These are phyloP conservation scores for Platycercus adscitus DNA, from an alignment of 2,113 vertebrate species.

Conservation along the genomic window DNA sequence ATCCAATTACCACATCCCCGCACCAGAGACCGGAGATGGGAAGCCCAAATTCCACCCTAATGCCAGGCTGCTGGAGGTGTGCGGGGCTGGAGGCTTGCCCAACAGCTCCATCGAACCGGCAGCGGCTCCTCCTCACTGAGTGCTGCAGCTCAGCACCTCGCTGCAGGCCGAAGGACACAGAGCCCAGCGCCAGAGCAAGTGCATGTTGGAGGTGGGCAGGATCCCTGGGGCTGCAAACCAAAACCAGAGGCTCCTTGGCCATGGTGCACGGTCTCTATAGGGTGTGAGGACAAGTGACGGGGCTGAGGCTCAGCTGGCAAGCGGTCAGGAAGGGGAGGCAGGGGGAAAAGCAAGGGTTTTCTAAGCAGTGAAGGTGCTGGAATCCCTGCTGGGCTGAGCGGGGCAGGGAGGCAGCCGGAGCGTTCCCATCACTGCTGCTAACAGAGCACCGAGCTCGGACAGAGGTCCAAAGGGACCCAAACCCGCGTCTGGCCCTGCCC, in stretches of 20 bases:
- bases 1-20: background rate
- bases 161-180: background rate
- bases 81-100: background rate
- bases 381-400: background rate
- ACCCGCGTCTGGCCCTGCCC: background rate
- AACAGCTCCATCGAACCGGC: background rate
- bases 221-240: background rate
- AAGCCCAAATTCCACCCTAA: background rate
- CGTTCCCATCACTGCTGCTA: background rate
- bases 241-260: background rate
- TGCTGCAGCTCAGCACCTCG: background rate
- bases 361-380: background rate
- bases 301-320: background rate
- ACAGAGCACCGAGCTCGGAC: background rate
- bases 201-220: background rate
- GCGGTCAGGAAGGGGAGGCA: accelerated
- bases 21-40: background rate
- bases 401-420: background rate
- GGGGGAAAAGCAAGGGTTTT: background rate
- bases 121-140: background rate
- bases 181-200: background rate
- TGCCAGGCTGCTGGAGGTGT: background rate
- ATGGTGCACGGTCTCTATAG: accelerated
- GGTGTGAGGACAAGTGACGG: background rate
- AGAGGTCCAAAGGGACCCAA: background rate